Conservation (phyloP, 2,888 invertebrate genomes). For the Hyposoter dolosus region DNA sequence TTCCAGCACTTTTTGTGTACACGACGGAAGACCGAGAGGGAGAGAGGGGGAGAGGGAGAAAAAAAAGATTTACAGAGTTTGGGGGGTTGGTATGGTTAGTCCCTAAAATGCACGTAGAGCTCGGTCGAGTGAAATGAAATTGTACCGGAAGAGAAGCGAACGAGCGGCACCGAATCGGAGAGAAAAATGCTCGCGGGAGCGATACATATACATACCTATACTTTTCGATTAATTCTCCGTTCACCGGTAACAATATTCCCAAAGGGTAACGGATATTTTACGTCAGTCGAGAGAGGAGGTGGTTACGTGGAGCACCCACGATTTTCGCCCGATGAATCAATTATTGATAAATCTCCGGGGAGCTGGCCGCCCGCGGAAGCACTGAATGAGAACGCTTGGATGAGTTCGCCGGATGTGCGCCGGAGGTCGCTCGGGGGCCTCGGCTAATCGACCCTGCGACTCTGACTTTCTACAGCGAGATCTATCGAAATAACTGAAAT, state of each 20-base stretch:
- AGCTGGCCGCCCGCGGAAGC: slow-evolving; percentile 54
- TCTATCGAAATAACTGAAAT: slow-evolving; percentile 54
- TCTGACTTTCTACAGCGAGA: slow-evolving; percentile 43
- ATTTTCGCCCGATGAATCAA: slow-evolving; percentile 68
- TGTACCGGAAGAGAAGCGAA: slow-evolving; percentile 27
- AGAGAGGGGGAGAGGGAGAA: too few relatives aligned
- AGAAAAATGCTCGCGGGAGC: slow-evolving; percentile 14
- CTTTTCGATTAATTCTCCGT: slow-evolving; percentile 53
- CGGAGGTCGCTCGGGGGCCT: slow-evolving; percentile 64
- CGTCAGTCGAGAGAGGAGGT: slow-evolving; percentile 31
- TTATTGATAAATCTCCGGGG: slow-evolving; percentile 69
- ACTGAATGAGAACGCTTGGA: slow-evolving; percentile 61
- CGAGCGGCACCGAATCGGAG: slow-evolving; percentile 6
- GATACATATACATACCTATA: not conserved
- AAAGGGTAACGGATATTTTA: slow-evolving; percentile 62
- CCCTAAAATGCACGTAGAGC: not conserved
- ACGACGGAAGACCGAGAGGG: not conserved
- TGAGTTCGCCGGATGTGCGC: slow-evolving; percentile 64
- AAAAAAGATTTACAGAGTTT: not conserved
- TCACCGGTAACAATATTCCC: slow-evolving; percentile 52
- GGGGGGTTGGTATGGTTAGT: not conserved
- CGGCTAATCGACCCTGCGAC: slow-evolving; percentile 59
- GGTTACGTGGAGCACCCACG: slow-evolving; percentile 54
- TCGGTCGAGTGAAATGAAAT: slow-evolving; percentile 24
- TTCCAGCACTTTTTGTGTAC: not conserved